A percentile compares a stretch with the other conserved stretches of the same genome.
These are phyloP conservation scores for Eubasilissa regina DNA, from an alignment of 1,140 invertebrate species.

Conservation along the genomic window DNA sequence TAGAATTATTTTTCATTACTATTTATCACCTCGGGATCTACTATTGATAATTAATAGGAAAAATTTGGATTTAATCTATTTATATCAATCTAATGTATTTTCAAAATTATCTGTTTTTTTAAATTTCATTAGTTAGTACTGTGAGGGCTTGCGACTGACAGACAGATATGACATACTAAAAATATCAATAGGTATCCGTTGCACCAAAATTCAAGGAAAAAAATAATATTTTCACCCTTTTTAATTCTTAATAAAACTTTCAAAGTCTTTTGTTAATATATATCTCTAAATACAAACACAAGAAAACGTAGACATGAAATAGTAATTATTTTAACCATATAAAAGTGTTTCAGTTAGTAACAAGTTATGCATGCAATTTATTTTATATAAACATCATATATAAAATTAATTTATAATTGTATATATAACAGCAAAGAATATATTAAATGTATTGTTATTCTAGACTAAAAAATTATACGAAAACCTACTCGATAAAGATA, in stretches of 20 bases:
- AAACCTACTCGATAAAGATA: too few species aligned
- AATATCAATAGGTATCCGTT: not conserved
- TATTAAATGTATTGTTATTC: too few species aligned
- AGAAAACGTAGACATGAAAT: constrained; percentile 5
- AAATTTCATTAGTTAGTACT: too few species aligned
- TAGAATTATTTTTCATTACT: too few species aligned
- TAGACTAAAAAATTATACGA: not conserved
- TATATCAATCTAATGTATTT: too few species aligned
- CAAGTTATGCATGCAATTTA: constrained; percentile 41
- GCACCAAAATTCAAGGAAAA: not conserved
- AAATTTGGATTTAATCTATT: too few species aligned
- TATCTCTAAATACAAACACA: not conserved
- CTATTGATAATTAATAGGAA: too few species aligned
- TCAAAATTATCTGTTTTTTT: too few species aligned
- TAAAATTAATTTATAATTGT: constrained; percentile 16
- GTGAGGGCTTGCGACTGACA: not conserved
- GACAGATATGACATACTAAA: not conserved
- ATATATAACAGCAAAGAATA: not conserved
- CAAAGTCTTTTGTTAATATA: not conserved
- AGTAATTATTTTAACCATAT: constrained; percentile 15
- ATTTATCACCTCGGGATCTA: too few species aligned
- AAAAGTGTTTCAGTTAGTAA: constrained; percentile 39
- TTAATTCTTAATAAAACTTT: not conserved
- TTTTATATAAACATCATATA: constrained; percentile 41
- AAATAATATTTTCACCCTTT: not conserved